phyloP scores from a whole-genome alignment of 2,797 vertebrate species.

The Basileuterus tristriatus region DNA sequence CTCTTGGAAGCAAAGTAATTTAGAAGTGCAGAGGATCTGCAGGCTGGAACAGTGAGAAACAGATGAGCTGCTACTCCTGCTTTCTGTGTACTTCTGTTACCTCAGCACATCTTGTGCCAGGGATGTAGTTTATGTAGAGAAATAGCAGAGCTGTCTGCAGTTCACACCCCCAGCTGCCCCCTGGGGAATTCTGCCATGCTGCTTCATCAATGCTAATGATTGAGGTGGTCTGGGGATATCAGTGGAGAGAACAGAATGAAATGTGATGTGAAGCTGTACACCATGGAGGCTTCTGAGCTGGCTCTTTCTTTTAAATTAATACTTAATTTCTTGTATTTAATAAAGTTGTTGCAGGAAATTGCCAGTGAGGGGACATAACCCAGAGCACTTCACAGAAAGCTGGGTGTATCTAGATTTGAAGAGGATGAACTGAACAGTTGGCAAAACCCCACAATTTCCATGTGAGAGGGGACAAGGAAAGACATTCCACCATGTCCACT shows the following conservation, averaged over 20 bases:
- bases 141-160: not conserved
- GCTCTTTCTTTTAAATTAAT: not conserved
- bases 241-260: not conserved
- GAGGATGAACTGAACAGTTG: not conserved
- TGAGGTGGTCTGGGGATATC: not conserved
- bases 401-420: not conserved
- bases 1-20: not conserved
- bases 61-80: not conserved
- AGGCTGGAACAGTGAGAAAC: not conserved
- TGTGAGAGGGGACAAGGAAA: not conserved
- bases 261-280: not conserved
- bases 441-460: not conserved
- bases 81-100: not conserved
- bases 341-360: not conserved
- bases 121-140: not conserved
- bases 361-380: not conserved
- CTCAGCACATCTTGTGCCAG: not conserved
- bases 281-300: not conserved
- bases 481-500: not conserved
- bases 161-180: not conserved
- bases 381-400: not conserved
- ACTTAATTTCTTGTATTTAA: not conserved
- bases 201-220: fast-evolving
- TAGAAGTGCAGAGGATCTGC: not conserved
- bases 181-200: not conserved